These are phyloP conservation scores for Caenorhabditis tropicalis DNA, from an alignment of 1,140 invertebrate species.

Conservation along the genomic window DNA sequence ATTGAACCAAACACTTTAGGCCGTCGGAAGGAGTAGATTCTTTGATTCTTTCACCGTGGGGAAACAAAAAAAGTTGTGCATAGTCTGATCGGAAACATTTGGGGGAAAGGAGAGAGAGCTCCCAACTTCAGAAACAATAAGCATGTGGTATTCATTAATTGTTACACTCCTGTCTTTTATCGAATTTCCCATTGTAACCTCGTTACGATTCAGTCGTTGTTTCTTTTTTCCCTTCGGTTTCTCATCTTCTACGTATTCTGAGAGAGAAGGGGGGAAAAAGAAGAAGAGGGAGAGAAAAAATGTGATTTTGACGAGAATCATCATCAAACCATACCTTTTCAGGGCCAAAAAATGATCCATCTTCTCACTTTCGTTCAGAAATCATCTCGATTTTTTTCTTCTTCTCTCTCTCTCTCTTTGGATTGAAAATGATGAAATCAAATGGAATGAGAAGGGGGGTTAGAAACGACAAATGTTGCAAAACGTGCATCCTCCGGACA, in stretches of 20 bases:
- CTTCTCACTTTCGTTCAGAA: neutral
- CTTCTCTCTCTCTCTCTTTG: no score
- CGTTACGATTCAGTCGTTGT: neutral
- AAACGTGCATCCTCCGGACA: neutral
- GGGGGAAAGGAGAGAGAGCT: no score
- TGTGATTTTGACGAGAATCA: neutral
- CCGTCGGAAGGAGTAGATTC: no score
- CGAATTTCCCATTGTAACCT: neutral
- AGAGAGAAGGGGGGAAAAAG: neutral
- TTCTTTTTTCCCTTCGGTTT: neutral
- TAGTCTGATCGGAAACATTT: neutral
- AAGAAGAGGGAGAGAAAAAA: neutral
- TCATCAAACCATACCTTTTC: neutral
- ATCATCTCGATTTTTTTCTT: no score
- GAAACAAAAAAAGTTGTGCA: neutral
- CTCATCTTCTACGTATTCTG: neutral
- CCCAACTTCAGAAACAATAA: neutral
- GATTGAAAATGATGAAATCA: neutral
- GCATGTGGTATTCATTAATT: conserved; percentile 22
- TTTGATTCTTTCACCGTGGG: no score
- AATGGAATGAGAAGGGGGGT: neutral
- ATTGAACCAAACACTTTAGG: conserved; percentile 24
- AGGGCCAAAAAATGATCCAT: neutral
- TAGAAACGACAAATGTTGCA: neutral
- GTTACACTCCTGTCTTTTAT: neutral